Conservation (phyloP, 2,888 invertebrate species). For the Brenthis hecate region DNA sequence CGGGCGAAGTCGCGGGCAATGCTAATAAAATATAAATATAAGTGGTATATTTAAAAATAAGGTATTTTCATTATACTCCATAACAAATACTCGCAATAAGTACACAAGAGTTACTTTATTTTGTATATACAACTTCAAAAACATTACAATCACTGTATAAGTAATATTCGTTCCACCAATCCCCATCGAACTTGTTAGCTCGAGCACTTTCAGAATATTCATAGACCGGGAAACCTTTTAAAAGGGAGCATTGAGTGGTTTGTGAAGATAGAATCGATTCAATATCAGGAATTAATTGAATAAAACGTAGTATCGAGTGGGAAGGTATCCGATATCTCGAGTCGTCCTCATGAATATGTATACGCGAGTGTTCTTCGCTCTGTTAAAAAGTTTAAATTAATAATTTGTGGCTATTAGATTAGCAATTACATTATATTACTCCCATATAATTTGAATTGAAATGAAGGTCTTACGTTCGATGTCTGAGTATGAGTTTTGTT, state of each 20-base stretch:
- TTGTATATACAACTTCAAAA: slow-evolving; percentile 20
- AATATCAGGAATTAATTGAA: slow-evolving; percentile 76
- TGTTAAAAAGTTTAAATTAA: slow-evolving; percentile 54
- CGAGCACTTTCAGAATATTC: slow-evolving; percentile 54
- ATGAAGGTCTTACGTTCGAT: too few species aligned
- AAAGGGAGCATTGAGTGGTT: slow-evolving; percentile 45
- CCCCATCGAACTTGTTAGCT: slow-evolving; percentile 41
- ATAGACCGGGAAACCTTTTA: slow-evolving; percentile 47
- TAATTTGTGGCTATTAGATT: slow-evolving; percentile 38
- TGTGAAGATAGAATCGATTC: slow-evolving; percentile 47
- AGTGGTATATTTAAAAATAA: too few species aligned
- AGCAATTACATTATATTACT: slow-evolving; percentile 5
- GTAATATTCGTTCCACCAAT: slow-evolving; percentile 30
- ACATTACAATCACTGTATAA: slow-evolving; percentile 32
- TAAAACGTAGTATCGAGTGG: slow-evolving; percentile 66
- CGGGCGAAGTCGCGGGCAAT: too few species aligned
- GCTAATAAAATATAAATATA: too few species aligned
- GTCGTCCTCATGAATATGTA: slow-evolving; percentile 72
- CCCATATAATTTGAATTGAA: background rate
- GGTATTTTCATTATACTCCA: background rate
- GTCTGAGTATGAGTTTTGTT: too few species aligned
- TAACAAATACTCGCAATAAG: slow-evolving; percentile 4
- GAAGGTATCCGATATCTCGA: slow-evolving; percentile 42
- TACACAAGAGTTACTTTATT: slow-evolving; percentile 1
- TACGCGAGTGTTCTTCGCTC: slow-evolving; percentile 60